These are phyloP conservation scores for Dinothrombium tinctorium DNA, from an alignment of 1,140 invertebrate genomes.

Conservation along the genomic window DNA sequence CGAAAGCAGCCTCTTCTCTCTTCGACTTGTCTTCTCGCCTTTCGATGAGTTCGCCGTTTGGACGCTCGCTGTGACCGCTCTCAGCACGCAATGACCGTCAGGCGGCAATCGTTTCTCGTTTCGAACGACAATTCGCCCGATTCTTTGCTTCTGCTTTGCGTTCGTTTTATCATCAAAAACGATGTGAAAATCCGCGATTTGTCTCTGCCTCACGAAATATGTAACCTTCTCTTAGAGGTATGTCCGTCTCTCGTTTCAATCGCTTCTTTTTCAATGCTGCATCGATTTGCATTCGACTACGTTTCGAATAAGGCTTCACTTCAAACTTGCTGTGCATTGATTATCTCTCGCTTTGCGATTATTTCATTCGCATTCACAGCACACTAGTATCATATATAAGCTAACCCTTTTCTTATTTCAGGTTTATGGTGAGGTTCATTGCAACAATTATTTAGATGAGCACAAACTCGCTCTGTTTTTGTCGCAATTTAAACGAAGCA, in stretches of 20 bases:
- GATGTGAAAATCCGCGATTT: not conserved
- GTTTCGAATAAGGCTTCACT: not conserved
- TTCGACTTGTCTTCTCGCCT: no score
- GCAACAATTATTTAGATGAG: not conserved
- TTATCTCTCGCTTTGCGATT: not conserved
- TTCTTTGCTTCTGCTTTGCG: not conserved
- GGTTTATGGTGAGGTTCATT: constrained; percentile 2
- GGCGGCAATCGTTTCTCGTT: no score
- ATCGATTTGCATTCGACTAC: not conserved
- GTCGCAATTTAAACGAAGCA: constrained; percentile 2
- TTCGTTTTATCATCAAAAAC: constrained; percentile 4
- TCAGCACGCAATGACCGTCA: no score
- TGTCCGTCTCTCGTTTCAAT: not conserved
- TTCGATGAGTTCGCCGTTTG: no score
- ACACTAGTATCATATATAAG: no score
- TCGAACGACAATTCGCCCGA: constrained; percentile 7
- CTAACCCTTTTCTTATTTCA: not conserved
- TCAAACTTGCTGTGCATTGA: not conserved
- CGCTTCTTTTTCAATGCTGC: not conserved
- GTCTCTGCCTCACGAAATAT: constrained; percentile 6
- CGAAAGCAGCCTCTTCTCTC: no score
- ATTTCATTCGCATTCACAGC: no score
- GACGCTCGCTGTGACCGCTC: no score
- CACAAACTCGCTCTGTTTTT: not conserved
- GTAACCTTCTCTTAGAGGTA: constrained; percentile 8